Percentiles rank a stretch among this genome's conserved stretches.
Evolutionary conservation across 1,140 invertebrate genomes (phyloP).

Genomic region (Solen grandis): DNA sequence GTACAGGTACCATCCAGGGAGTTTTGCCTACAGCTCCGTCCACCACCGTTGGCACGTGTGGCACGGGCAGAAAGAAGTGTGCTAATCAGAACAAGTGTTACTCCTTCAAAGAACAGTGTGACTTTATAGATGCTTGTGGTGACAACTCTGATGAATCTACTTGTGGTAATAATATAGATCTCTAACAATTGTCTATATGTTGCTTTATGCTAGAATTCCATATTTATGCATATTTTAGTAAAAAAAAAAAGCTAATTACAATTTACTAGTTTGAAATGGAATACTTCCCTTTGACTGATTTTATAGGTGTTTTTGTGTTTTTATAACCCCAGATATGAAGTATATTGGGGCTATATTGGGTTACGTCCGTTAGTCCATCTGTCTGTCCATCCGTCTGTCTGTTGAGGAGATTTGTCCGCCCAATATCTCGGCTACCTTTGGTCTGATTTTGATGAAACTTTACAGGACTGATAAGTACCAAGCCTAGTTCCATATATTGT

Average conservation of each 20-base stretch:
- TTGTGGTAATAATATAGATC: slow-evolving; percentile 54
- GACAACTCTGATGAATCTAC: slow-evolving; percentile 75
- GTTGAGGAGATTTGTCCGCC: no score
- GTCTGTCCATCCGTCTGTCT: no score
- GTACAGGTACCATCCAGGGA: slow-evolving; percentile 61
- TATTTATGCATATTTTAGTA: no score
- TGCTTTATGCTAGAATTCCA: neutral
- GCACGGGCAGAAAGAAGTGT: slow-evolving; percentile 56
- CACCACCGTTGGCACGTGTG: slow-evolving; percentile 61
- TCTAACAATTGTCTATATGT: no score
- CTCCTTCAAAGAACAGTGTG: slow-evolving; percentile 62
- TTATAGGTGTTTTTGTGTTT: neutral
- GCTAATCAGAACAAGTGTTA: slow-evolving; percentile 63
- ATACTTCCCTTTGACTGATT: neutral
- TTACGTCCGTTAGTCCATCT: no score
- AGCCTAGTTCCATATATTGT: no score
- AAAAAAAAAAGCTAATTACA: no score
- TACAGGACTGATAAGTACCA: no score
- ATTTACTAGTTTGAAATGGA: no score
- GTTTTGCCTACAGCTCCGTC: slow-evolving; percentile 58
- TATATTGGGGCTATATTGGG: no score
- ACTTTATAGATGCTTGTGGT: slow-evolving; percentile 78
- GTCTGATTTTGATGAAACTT: no score
- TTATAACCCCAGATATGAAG: neutral
- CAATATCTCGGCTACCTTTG: no score